These are phyloP conservation scores for Scomber japonicus DNA, from an alignment of 2,113 vertebrate genomes.

Conservation along the genomic window DNA sequence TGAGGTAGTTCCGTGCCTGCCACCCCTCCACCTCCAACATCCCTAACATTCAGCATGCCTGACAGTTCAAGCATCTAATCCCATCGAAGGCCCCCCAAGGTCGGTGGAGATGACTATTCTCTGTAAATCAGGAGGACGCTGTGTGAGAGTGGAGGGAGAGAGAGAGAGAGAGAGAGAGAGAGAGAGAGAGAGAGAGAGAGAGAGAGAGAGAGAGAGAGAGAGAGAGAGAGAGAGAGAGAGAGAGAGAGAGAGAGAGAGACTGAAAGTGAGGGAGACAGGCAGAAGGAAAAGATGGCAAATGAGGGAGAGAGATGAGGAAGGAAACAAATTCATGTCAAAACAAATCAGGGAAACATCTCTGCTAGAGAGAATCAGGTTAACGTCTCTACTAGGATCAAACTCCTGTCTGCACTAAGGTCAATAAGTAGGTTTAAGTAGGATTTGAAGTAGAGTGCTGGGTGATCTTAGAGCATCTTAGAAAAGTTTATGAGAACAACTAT, in stretches of 20 bases:
- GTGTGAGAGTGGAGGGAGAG: background rate
- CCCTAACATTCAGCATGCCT: constrained; percentile 28
- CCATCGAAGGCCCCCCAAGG: constrained; percentile 22
- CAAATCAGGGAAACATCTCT: constrained; percentile 42
- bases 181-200: too few species aligned
- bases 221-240: too few species aligned
- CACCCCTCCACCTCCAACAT: constrained; percentile 28
- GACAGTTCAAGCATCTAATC: constrained; percentile 62
- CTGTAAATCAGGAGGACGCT: constrained; percentile 30
- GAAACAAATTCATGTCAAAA: constrained; percentile 37
- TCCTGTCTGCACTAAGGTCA: constrained; percentile 34
- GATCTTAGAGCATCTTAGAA: constrained; percentile 34
- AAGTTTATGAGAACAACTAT: constrained; percentile 39
- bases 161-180: too few species aligned
- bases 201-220: too few species aligned
- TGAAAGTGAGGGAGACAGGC: background rate
- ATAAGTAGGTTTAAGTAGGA: constrained; percentile 29
- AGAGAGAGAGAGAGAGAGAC: background rate
- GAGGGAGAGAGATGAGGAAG: background rate
- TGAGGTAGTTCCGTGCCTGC: constrained; percentile 45
- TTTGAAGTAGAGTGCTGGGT: constrained; percentile 19
- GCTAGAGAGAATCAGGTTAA: background rate
- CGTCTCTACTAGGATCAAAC: constrained; percentile 17
- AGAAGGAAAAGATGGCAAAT: constrained; percentile 8
- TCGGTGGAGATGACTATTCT: constrained; percentile 38